Conservation (phyloP, 2,888 invertebrate genomes). For the Stegana nigrithorax region DNA sequence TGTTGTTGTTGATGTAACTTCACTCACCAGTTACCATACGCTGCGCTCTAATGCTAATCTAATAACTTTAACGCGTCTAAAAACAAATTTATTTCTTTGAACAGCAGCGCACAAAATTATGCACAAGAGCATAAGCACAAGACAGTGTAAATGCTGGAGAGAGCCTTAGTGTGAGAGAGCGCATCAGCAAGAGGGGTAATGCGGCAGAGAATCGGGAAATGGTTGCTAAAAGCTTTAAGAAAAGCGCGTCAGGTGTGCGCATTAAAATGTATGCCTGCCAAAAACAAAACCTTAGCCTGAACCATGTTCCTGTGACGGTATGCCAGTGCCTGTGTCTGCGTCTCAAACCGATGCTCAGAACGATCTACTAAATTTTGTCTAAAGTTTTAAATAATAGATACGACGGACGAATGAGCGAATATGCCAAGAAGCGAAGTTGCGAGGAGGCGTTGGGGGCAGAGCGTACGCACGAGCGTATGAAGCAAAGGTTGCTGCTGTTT, state of each 20-base stretch:
- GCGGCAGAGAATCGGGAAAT: conserved; percentile 20
- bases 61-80: conserved; percentile 55
- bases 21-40: not conserved
- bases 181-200: not conserved
- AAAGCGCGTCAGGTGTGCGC: conserved; percentile 58
- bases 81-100: conserved; percentile 57
- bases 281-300: too few relatives aligned
- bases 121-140: conserved; percentile 36
- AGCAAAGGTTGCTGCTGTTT: too few relatives aligned
- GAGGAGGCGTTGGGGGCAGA: too few relatives aligned
- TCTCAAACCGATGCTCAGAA: too few relatives aligned
- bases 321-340: too few relatives aligned
- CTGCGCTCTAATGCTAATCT: conserved; percentile 56
- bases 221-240: conserved; percentile 45
- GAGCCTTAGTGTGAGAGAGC: not conserved
- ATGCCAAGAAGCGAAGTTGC: not conserved
- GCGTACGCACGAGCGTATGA: too few relatives aligned
- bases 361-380: conserved; percentile 44
- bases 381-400: conserved; percentile 61
- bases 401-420: conserved; percentile 33
- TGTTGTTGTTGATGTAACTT: too few relatives aligned
- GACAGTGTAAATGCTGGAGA: conserved; percentile 15
- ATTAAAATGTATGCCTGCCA: conserved; percentile 43
- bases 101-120: conserved; percentile 58
- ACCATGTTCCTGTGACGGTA: too few relatives aligned